Percentiles rank a stretch among this genome's conserved stretches.
phyloP scores from a whole-genome alignment of 1,140 invertebrate genomes.

The Coelopa frigida region DNA sequence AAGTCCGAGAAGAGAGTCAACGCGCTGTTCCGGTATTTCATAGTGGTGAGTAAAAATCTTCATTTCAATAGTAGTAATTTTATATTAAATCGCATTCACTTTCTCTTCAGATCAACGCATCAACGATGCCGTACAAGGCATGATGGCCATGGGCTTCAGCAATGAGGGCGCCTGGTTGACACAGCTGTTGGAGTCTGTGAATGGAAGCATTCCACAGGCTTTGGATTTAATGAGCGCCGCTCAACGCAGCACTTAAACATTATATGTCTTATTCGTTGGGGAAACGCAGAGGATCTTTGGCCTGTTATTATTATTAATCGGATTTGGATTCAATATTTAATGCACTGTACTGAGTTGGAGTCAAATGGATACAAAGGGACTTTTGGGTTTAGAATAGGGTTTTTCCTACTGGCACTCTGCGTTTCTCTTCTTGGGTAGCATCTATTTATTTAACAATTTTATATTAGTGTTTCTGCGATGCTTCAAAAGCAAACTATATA shows the following conservation, averaged over 20 bases:
- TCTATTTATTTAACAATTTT: too few relatives aligned
- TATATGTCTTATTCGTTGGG: too few relatives aligned
- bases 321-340: too few relatives aligned
- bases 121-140: constrained; percentile 54
- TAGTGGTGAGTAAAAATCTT: constrained; percentile 18
- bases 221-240: constrained; percentile 55
- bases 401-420: too few relatives aligned
- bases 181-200: constrained; percentile 48
- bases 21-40: constrained; percentile 25
- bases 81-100: background rate
- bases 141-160: constrained; percentile 76
- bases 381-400: too few relatives aligned
- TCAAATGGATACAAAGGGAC: too few relatives aligned
- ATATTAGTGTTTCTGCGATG: too few relatives aligned
- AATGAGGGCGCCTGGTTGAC: constrained; percentile 59
- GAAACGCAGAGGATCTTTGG: too few relatives aligned
- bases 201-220: constrained; percentile 64
- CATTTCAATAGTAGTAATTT: background rate
- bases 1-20: constrained; percentile 18
- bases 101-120: constrained; percentile 52
- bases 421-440: too few relatives aligned
- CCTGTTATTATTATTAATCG: too few relatives aligned
- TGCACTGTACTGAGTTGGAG: too few relatives aligned
- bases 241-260: constrained; percentile 17
- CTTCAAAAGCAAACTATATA: too few relatives aligned